Evolutionary conservation across 2,888 invertebrate species (phyloP), one percentile per base, ranked within the genome.

Genomic region (Anorthoa munda): DNA sequence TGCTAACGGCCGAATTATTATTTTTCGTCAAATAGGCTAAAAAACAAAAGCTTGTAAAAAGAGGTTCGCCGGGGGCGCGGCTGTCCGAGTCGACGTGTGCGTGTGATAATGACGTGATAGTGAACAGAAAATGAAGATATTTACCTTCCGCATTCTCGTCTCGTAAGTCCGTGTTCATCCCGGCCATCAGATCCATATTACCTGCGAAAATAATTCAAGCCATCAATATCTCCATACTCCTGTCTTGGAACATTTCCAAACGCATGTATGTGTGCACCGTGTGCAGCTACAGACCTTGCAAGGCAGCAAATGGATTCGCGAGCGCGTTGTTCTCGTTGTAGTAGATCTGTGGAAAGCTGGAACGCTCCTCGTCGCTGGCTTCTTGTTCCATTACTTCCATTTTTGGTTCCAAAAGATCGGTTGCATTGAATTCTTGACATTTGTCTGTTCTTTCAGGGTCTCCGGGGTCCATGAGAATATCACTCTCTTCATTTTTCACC

Each of bases 321-420:
- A 96, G 91, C 70, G 95, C 88, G 83, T 95, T 96, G 80, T 94
- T 96, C 85, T 96, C 96, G 82, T 92, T 93, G 89, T 93, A 95
- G 87, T 94, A 96, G 80, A 95, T 90, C 73, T 93, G 95, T 77
- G 93, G 95, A 84, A 94, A 96, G 83, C 86, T 90, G 60, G 96
- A 94, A 76, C 96, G 94, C 87, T 97, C 98, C 86, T 97, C 97
- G 90, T 98, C 98, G 90, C 97, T 98, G 82, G 97, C 97, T 93
- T 96, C 96, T 80, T 95, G 98, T 93, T 98, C 98, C 90, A 97
- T 97, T 86, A 97, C 96, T 96, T 98, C 98, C 94, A 97, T 95
- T 96, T 98, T 98, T 89, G 98, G 97, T 96, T 97, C 96, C 83
- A 96, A 90, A 86, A 96, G 93, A 89, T 96, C 96, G 53, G 95